Evolutionary conservation across 2,797 vertebrate genomes (phyloP).

Genomic region (Eurystomus glaucurus): DNA sequence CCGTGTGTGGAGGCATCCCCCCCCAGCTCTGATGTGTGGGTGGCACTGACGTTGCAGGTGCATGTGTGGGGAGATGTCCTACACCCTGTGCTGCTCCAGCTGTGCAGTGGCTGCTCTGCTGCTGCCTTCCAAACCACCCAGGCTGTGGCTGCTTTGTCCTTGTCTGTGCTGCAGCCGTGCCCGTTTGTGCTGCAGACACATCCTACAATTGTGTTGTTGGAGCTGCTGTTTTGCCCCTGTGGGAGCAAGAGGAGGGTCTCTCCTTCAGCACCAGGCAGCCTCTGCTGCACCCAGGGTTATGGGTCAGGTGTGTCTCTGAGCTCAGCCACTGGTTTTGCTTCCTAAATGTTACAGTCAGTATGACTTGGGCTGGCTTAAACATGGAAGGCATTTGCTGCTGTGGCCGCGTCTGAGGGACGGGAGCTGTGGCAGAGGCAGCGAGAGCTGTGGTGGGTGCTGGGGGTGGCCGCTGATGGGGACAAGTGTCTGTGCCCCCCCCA

Average conservation of each 20-base stretch:
- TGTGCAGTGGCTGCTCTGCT: neutral
- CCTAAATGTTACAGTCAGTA: neutral
- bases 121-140: fast-evolving
- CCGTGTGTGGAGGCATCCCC: fast-evolving
- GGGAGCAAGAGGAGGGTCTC: neutral
- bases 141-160: neutral
- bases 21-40: fast-evolving
- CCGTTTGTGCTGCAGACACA: fast-evolving
- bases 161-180: neutral
- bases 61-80: neutral
- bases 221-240: neutral
- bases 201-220: fast-evolving
- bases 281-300: neutral
- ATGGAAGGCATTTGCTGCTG: neutral
- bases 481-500: fast-evolving
- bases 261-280: neutral
- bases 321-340: neutral
- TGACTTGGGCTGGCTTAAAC: neutral
- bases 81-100: neutral
- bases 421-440: fast-evolving
- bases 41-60: neutral
- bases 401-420: neutral
- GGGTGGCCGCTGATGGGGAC: neutral
- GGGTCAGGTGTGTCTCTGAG: neutral
- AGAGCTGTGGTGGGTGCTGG: neutral